Conservation (phyloP, 2,113 vertebrate species). For the Rousettus leschenaultii region DNA sequence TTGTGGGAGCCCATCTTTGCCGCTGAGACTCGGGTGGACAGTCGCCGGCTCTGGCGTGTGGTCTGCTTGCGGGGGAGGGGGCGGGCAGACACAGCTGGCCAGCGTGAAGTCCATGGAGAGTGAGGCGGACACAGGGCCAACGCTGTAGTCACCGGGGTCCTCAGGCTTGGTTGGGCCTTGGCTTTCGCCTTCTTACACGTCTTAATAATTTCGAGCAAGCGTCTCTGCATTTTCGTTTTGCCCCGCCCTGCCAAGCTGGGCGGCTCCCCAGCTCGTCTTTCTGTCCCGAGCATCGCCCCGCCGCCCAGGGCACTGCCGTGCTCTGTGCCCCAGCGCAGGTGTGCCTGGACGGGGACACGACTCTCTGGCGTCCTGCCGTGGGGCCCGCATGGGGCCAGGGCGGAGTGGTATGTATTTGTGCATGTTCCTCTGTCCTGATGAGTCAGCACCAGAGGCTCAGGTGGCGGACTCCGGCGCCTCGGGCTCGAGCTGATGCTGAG, state of each 20-base stretch:
- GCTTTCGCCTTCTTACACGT: not conserved
- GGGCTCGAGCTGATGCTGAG: too few species aligned
- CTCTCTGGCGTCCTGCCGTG: fast-evolving
- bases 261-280: fast-evolving
- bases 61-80: not conserved
- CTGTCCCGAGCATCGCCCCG: fast-evolving
- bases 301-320: not conserved
- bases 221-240: not conserved
- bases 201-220: not conserved
- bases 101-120: fast-evolving
- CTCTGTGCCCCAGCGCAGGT: not conserved
- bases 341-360: fast-evolving
- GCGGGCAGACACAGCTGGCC: not conserved
- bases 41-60: not conserved
- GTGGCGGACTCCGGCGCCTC: too few species aligned
- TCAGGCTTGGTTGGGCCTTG: not conserved
- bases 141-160: not conserved
- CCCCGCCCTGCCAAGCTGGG: too few species aligned
- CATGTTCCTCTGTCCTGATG: too few species aligned
- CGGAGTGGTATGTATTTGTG: too few species aligned
- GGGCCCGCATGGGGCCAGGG: fast-evolving
- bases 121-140: fast-evolving
- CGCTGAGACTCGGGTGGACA: not conserved
- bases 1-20: not conserved
- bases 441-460: not conserved